phyloP scores from a whole-genome alignment of 2,888 invertebrate genomes.

The Hecatera dysodea region DNA sequence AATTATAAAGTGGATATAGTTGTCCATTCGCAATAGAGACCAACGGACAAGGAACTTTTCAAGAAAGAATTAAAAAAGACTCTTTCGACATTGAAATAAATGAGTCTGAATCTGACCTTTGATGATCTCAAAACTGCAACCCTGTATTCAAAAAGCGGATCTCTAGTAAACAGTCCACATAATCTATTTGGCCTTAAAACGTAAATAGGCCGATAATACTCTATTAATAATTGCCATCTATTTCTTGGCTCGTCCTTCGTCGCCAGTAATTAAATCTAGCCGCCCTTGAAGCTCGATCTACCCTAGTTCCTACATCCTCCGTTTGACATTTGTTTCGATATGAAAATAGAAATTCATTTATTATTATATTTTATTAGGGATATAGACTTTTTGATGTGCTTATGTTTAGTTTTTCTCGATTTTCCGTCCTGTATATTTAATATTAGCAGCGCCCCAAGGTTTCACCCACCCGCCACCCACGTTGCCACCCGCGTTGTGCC shows the following conservation, averaged over 20 bases:
- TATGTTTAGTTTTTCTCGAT: too few species aligned
- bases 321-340: constrained; percentile 21
- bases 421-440: too few species aligned
- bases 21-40: too few species aligned
- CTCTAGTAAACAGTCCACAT: not conserved
- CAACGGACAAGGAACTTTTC: too few species aligned
- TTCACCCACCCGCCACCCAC: too few species aligned
- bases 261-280: constrained; percentile 28
- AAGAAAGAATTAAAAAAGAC: too few species aligned
- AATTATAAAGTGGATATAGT: too few species aligned
- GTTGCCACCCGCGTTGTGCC: too few species aligned
- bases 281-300: constrained; percentile 23
- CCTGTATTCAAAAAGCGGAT: not conserved
- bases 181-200: constrained; percentile 4
- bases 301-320: constrained; percentile 39
- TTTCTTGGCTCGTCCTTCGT: constrained; percentile 8
- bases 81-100: too few species aligned
- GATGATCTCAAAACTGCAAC: not conserved
- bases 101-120: too few species aligned
- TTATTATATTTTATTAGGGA: constrained; percentile 7
- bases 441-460: too few species aligned
- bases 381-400: too few species aligned
- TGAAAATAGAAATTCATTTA: constrained; percentile 11
- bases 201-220: not conserved
- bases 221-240: constrained; percentile 18